Evolutionary conservation across 2,888 invertebrate species (phyloP).

Genomic region (Rambutsinella grinnellia): DNA sequence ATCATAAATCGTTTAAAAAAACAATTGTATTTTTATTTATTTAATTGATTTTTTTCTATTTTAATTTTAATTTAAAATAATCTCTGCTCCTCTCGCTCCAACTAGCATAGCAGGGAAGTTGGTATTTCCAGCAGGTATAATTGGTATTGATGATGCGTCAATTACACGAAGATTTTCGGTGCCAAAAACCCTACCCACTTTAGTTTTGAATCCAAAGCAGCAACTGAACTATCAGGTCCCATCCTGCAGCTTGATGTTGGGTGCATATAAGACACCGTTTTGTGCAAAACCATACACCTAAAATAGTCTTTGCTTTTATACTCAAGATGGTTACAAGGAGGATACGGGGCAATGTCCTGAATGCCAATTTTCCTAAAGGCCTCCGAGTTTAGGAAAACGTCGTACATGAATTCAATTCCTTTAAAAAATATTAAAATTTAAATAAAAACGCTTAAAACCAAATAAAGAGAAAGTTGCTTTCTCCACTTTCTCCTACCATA

Average conservation of each 20-base stretch:
- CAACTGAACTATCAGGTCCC: neutral
- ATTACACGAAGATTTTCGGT: constrained; percentile 40
- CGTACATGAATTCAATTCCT: neutral
- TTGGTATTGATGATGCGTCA: constrained; percentile 42
- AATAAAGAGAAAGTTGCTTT: no score
- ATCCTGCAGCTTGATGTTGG: neutral
- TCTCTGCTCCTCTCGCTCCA: constrained; percentile 29
- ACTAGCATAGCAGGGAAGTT: constrained; percentile 43
- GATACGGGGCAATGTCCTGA: neutral
- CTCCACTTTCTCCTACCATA: constrained; percentile 37
- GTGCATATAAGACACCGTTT: neutral
- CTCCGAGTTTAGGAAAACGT: neutral
- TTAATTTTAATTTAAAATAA: constrained; percentile 33
- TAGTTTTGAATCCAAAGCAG: neutral
- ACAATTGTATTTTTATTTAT: no score
- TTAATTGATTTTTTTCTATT: no score
- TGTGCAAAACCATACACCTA: neutral
- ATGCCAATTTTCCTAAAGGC: neutral
- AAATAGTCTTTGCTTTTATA: neutral
- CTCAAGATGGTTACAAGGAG: neutral
- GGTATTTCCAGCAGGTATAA: constrained; percentile 48
- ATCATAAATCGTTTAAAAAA: no score
- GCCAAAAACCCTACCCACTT: constrained; percentile 41
- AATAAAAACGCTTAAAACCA: no score
- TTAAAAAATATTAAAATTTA: no score